These are phyloP conservation scores for Distichodus sexfasciatus DNA, from an alignment of 2,797 vertebrate genomes.

Conservation along the genomic window DNA sequence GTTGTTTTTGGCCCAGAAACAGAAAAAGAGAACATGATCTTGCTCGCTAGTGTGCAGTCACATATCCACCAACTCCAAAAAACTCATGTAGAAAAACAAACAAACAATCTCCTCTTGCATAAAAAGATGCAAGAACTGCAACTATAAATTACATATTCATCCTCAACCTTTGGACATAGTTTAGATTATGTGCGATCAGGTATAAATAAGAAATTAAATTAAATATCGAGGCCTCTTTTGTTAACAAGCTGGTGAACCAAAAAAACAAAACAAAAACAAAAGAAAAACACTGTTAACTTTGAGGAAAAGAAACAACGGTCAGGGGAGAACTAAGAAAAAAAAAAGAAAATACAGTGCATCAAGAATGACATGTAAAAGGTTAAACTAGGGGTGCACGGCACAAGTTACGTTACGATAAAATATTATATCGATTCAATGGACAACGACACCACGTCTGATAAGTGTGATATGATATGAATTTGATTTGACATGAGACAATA, in stretches of 20 bases:
- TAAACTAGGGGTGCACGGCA: slow-evolving; percentile 31
- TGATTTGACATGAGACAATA: too few species aligned
- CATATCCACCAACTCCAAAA: slow-evolving; percentile 43
- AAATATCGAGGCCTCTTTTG: slow-evolving; percentile 66
- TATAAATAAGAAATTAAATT: slow-evolving; percentile 83
- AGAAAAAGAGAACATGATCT: not conserved
- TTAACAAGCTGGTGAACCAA: slow-evolving; percentile 57
- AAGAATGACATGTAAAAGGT: slow-evolving; percentile 61
- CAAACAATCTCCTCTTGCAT: slow-evolving; percentile 46
- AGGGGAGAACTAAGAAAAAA: slow-evolving; percentile 41
- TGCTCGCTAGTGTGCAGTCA: slow-evolving; percentile 21
- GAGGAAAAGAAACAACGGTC: too few species aligned
- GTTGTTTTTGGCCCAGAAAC: slow-evolving; percentile 5
- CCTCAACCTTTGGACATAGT: slow-evolving; percentile 62
- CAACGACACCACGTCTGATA: too few species aligned
- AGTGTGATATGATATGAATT: too few species aligned
- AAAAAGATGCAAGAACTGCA: slow-evolving; percentile 56
- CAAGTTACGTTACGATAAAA: too few species aligned
- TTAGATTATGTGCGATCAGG: slow-evolving; percentile 74
- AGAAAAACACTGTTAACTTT: slow-evolving; percentile 44
- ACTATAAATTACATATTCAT: slow-evolving; percentile 76
- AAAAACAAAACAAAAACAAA: slow-evolving; percentile 43
- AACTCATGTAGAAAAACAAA: slow-evolving; percentile 29
- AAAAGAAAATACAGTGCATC: slow-evolving; percentile 75
- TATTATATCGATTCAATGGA: too few species aligned